Evolutionary conservation across 2,797 vertebrate species (phyloP).

Genomic region (Florisuga fusca): DNA sequence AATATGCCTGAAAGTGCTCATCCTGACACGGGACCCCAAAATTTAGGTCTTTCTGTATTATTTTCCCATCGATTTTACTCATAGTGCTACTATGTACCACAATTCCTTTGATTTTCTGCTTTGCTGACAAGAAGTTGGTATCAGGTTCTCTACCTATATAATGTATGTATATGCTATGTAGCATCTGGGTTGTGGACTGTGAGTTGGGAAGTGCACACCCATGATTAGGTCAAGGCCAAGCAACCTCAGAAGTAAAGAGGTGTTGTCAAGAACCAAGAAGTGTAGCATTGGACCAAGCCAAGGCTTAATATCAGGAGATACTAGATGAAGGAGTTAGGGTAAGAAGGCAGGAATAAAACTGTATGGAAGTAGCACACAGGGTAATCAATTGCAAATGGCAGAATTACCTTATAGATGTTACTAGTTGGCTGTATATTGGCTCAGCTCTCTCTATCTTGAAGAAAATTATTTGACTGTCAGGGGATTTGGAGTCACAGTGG

Average conservation of each 20-base stretch:
- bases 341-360: not conserved
- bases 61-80: not conserved
- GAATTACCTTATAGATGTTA: not conserved
- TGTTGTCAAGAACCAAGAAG: not conserved
- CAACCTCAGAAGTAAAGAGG: not conserved
- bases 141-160: not conserved
- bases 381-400: not conserved
- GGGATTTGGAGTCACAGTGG: not conserved
- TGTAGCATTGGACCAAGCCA: not conserved
- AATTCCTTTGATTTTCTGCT: not conserved
- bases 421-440: not conserved
- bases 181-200: not conserved
- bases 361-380: not conserved
- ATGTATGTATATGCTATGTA: not conserved
- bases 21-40: not conserved
- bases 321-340: not conserved
- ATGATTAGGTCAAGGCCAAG: not conserved
- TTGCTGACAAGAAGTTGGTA: not conserved
- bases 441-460: not conserved
- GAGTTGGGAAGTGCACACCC: not conserved
- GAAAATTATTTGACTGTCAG: accelerated
- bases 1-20: not conserved
- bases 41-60: not conserved
- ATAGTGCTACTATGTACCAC: not conserved
- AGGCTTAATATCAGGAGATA: not conserved